Evolutionary conservation across 2,888 invertebrate genomes (phyloP), one percentile per base, ranked within the genome.

Genomic region (Cephus nigrinus): DNA sequence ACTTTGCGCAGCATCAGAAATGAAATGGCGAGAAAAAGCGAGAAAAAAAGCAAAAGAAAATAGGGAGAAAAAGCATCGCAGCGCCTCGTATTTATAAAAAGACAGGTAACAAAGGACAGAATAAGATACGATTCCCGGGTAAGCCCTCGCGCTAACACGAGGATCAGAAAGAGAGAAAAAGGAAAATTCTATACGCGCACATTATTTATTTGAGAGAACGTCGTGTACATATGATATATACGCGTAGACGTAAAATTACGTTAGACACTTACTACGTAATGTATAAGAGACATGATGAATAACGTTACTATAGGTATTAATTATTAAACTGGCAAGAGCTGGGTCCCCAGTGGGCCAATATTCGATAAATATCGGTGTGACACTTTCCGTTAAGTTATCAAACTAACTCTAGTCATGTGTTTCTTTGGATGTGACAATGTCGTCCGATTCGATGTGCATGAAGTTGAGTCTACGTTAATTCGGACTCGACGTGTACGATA

Each of bases 321-420:
- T 77, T 71, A 71, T 71, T 71, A 71, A 86, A 88, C 90, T 90
- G 90, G 90, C 91, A 85, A 90, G 88, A 89, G 86, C 86, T 90
- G 88, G 90, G 90, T 82, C 86, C 88, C 87, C 89, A 86, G 84
- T 87, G 90, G 90, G 88, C 89, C 90, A 91, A 91, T 91, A 91
- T 91, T 91, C 91, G 87, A 90, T 90, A 91, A 91, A 91, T 91
- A 91, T 91, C 91, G 90, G 91, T 88, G 87, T 85, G 80, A 84
- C 80, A 78, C 78, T 40, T 78, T 74, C 35, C 78, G 71, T 71
- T 71, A 31, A 71, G 32, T 71, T 33, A 33, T 71, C 31, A 31
- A 71, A 55, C 23, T 71, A 31, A n/a, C 12, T 71, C 31, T 33
- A 33, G 33, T 71, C 31, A 33, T 71, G 33, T 33, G 71, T 71